Evolutionary conservation across 2,113 vertebrate species (phyloP).

Genomic region (Ctenodactylus gundi): DNA sequence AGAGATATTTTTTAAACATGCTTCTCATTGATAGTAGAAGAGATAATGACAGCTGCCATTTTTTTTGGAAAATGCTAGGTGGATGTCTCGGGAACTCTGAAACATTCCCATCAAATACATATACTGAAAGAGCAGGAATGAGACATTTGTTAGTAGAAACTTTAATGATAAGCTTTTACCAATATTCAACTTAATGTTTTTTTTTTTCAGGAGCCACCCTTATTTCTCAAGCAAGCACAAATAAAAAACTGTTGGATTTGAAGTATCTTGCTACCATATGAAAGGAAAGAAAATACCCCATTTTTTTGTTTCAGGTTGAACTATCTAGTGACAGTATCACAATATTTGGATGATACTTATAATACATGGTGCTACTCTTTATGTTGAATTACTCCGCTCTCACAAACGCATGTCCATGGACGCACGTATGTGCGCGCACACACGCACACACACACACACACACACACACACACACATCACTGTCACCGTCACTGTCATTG

Average conservation of each 20-base stretch:
- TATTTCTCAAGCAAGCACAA: slow-evolving; percentile 43
- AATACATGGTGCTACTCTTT: background rate
- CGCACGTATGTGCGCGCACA: too few species aligned
- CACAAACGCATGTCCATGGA: too few species aligned
- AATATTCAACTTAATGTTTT: slow-evolving; percentile 70
- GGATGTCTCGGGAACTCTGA: slow-evolving; percentile 26
- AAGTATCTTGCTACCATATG: background rate
- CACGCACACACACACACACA: background rate
- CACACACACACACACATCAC: background rate
- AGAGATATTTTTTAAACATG: slow-evolving; percentile 75
- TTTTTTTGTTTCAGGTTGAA: slow-evolving; percentile 45
- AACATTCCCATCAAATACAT: slow-evolving; percentile 59
- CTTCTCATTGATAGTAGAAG: slow-evolving; percentile 61
- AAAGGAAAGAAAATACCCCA: background rate
- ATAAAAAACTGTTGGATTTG: slow-evolving; percentile 4
- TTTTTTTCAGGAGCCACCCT: slow-evolving; percentile 22
- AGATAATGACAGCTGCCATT: slow-evolving; percentile 65
- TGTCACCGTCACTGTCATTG: too few species aligned
- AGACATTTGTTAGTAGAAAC: slow-evolving; percentile 3
- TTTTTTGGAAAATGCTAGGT: slow-evolving; percentile 70
- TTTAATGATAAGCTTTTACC: slow-evolving; percentile 31
- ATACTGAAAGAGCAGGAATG: slow-evolving; percentile 2
- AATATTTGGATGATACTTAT: background rate
- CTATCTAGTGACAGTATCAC: background rate
- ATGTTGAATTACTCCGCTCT: background rate